These are phyloP conservation scores for Lepidurus apus DNA, from an alignment of 1,140 invertebrate genomes.

Conservation along the genomic window DNA sequence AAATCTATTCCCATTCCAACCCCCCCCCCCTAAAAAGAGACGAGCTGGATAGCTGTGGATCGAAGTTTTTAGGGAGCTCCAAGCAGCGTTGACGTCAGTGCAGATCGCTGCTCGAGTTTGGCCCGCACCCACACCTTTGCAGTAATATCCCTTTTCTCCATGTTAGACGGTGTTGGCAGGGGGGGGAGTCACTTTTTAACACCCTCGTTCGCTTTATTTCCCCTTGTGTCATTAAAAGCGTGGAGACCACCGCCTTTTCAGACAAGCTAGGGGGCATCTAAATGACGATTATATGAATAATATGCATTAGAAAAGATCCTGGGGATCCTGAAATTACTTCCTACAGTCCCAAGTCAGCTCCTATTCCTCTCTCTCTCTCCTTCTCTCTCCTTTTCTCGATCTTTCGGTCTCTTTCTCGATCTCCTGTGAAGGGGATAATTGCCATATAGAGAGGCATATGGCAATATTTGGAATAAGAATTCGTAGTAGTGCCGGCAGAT, in stretches of 20 bases:
- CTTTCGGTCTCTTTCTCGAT: too few relatives aligned
- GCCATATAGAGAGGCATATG: neutral
- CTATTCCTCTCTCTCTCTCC: too few relatives aligned
- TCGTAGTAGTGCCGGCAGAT: neutral
- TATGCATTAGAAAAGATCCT: neutral
- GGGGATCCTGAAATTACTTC: neutral
- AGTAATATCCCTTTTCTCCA: neutral
- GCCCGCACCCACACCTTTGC: constrained; percentile 7
- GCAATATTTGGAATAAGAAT: constrained; percentile 4
- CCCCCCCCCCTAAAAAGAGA: neutral
- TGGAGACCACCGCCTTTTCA: neutral
- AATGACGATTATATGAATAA: neutral
- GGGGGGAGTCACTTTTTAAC: constrained; percentile 13
- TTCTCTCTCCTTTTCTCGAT: too few relatives aligned
- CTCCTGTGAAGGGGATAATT: neutral
- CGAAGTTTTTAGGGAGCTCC: constrained; percentile 17
- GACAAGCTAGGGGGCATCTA: neutral
- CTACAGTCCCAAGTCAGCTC: neutral
- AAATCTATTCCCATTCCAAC: neutral
- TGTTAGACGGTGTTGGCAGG: neutral
- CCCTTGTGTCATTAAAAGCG: neutral
- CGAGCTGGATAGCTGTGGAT: constrained; percentile 1
- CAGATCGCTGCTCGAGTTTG: neutral
- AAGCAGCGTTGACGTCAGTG: neutral
- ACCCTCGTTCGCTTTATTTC: neutral